Conservation (phyloP, 2,113 vertebrate species). For the Brevimyrus niger region DNA sequence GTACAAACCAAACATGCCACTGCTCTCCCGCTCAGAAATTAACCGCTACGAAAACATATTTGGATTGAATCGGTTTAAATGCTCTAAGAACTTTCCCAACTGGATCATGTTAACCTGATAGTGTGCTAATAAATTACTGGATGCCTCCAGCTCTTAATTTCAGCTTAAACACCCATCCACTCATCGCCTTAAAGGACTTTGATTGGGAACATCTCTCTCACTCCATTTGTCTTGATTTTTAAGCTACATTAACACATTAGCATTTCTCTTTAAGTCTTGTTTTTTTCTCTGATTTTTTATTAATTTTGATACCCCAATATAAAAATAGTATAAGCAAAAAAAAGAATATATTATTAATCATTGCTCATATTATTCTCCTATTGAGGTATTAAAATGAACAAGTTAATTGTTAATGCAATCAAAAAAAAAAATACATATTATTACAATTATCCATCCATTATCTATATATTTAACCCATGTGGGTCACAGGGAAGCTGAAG, state of each 20-base stretch:
- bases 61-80: not conserved
- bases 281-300: not conserved
- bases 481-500: too few species aligned
- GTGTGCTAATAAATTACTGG: not conserved
- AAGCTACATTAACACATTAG: not conserved
- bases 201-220: not conserved
- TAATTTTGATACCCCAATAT: not conserved
- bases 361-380: not conserved
- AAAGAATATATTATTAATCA: not conserved
- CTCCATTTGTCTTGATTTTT: not conserved
- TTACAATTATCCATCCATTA: too few species aligned
- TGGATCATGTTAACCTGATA: not conserved
- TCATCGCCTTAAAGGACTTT: not conserved
- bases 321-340: not conserved
- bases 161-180: not conserved
- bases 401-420: too few species aligned
- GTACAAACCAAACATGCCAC: not conserved
- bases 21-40: not conserved
- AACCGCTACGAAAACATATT: not conserved
- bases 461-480: too few species aligned
- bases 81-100: not conserved
- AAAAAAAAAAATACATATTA: too few species aligned
- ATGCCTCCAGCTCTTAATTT: not conserved
- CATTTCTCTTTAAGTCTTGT: not conserved
- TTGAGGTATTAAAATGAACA: not conserved